Evolutionary conservation across 2,888 invertebrate genomes (phyloP).

Genomic region (Conomelus anceps): DNA sequence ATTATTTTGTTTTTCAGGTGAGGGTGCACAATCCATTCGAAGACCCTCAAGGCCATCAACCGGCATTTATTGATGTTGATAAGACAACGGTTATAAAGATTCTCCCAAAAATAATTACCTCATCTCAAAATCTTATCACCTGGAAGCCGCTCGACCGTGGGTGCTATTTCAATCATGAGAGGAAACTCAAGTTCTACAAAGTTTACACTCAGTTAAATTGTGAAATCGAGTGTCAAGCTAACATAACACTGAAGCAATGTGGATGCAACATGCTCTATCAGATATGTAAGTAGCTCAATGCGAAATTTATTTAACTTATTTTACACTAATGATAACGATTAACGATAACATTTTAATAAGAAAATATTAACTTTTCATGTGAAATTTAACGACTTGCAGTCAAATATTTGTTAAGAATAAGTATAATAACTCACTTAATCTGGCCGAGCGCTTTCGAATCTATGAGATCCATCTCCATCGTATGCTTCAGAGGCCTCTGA

Average conservation of each 20-base stretch:
- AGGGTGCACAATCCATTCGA: not conserved
- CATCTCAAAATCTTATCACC: not conserved
- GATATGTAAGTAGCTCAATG: not conserved
- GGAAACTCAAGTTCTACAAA: not conserved
- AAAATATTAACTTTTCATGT: no score
- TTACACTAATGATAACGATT: no score
- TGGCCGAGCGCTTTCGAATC: no score
- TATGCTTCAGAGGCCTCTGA: no score
- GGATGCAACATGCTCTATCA: slow-evolving; percentile 4
- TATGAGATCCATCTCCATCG: no score
- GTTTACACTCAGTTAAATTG: slow-evolving; percentile 11
- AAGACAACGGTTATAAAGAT: not conserved
- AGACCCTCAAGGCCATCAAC: not conserved
- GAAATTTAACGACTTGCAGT: no score
- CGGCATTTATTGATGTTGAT: not conserved
- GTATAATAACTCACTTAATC: no score
- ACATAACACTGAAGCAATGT: slow-evolving; percentile 1
- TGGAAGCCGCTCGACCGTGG: not conserved
- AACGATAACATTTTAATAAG: no score
- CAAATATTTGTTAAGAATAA: no score
- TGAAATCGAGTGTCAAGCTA: slow-evolving; percentile 13
- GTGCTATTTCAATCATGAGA: slow-evolving; percentile 4
- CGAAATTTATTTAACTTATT: no score
- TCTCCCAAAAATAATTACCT: not conserved
- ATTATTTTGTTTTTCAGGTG: not conserved